A percentile compares a stretch with the other conserved stretches of the same genome.
phyloP scores from a whole-genome alignment of 2,888 invertebrate genomes.

The Chironomus tentans region DNA sequence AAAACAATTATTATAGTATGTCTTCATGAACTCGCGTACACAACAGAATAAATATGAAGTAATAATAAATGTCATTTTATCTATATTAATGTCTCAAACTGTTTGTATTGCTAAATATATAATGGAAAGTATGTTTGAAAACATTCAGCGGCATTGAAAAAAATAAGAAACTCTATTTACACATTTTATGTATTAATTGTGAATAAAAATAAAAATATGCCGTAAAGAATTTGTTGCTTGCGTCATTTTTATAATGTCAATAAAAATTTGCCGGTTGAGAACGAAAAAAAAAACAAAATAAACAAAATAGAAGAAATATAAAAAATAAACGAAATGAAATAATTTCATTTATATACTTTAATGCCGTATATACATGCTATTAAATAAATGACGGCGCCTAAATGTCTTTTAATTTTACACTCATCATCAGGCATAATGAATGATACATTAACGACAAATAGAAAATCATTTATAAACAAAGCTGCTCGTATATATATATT shows the following conservation, averaged over 20 bases:
- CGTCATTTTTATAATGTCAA: constrained; percentile 12
- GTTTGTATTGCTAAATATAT: no score
- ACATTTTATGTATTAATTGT: not conserved
- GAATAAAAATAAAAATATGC: not conserved
- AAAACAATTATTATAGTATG: no score
- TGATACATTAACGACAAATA: not conserved
- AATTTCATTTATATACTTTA: constrained; percentile 16
- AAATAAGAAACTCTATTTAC: not conserved
- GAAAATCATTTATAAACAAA: no score
- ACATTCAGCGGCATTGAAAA: no score
- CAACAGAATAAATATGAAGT: no score
- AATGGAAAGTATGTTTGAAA: no score
- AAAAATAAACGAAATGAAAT: not conserved
- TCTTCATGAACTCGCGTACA: no score
- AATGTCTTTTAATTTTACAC: constrained; percentile 24
- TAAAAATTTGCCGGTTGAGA: constrained; percentile 16
- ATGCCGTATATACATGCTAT: not conserved
- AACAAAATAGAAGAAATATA: constrained; percentile 3
- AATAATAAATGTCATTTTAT: no score
- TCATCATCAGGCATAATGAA: constrained; percentile 3
- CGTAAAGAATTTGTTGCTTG: constrained; percentile 8
- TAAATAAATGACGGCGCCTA: constrained; percentile 15
- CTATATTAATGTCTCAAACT: no score
- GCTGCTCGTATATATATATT: not conserved
- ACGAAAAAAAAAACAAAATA: constrained; percentile 1